A percentile compares a stretch with the other conserved stretches of the same genome.
Conservation (phyloP, 2,888 invertebrate species). For the Boloria selene region DNA sequence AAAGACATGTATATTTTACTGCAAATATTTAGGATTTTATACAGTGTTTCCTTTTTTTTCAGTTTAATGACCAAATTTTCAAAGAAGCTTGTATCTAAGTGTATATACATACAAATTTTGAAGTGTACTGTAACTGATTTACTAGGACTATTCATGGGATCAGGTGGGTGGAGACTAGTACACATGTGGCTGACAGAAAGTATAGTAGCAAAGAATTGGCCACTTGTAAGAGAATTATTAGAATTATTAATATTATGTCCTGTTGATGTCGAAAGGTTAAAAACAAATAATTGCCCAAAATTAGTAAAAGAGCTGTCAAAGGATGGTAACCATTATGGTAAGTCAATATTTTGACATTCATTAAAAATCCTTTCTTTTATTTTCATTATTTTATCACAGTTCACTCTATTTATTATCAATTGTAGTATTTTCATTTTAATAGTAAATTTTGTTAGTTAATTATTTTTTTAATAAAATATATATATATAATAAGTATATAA, state of each 20-base stretch:
- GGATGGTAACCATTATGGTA: conserved; percentile 91
- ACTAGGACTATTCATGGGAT: conserved; percentile 93
- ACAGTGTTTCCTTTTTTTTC: conserved; percentile 60
- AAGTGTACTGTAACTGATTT: conserved; percentile 92
- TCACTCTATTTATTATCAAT: background rate
- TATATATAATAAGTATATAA: too few relatives aligned
- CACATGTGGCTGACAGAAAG: conserved; percentile 96
- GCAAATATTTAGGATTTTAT: background rate
- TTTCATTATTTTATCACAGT: too few relatives aligned
- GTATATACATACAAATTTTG: conserved; percentile 96
- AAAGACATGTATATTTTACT: background rate
- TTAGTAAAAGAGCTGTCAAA: conserved; percentile 93
- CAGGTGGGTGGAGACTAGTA: conserved; percentile 95
- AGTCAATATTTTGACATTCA: conserved; percentile 54
- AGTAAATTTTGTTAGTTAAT: too few relatives aligned
- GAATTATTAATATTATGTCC: conserved; percentile 93
- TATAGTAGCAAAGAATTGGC: conserved; percentile 91
- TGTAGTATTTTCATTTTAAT: background rate
- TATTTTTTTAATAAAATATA: too few relatives aligned
- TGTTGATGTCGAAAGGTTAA: conserved; percentile 94
- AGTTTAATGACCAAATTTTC: conserved; percentile 98
- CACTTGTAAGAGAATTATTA: conserved; percentile 92
- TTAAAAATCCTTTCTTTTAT: background rate
- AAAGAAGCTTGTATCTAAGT: conserved; percentile 96
- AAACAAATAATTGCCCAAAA: conserved; percentile 95